These are phyloP conservation scores for Macrosoma leucophasiata DNA, from an alignment of 2,888 invertebrate species.

Conservation along the genomic window DNA sequence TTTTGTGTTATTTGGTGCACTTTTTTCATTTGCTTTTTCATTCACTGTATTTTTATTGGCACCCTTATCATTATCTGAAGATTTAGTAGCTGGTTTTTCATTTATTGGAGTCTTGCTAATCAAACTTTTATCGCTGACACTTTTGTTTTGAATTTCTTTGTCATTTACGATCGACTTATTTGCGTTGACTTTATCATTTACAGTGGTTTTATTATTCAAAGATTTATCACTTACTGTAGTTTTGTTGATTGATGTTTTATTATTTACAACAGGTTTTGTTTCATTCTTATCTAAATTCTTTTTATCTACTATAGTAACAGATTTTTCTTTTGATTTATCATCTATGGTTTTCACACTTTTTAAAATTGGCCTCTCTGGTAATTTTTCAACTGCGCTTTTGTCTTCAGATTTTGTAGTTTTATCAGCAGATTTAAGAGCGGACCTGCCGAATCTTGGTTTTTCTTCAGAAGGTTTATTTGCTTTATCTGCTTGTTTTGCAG, in stretches of 20 bases:
- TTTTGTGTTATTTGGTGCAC: conserved; percentile 21
- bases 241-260: conserved; percentile 38
- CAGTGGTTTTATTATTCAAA: conserved; percentile 19
- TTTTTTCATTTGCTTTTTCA: conserved; percentile 30
- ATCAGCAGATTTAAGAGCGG: conserved; percentile 36
- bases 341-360: conserved; percentile 61
- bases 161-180: too few species aligned
- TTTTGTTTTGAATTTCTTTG: conserved; percentile 8
- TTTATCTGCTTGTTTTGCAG: conserved; percentile 55
- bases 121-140: conserved; percentile 10
- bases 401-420: conserved; percentile 40
- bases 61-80: conserved; percentile 30
- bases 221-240: conserved; percentile 35
- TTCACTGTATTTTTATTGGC: too few species aligned
- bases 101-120: conserved; percentile 21
- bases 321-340: conserved; percentile 62
- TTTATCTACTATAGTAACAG: conserved; percentile 60
- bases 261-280: conserved; percentile 27
- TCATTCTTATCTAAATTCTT: conserved; percentile 40
- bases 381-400: conserved; percentile 39
- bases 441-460: conserved; percentile 54
- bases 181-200: conserved; percentile 15
- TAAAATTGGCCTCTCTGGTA: conserved; percentile 46
- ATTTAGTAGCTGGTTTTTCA: conserved; percentile 30
- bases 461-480: conserved; percentile 45